Conservation (phyloP, 2,797 vertebrate genomes). For the Distichodus sexfasciatus region DNA sequence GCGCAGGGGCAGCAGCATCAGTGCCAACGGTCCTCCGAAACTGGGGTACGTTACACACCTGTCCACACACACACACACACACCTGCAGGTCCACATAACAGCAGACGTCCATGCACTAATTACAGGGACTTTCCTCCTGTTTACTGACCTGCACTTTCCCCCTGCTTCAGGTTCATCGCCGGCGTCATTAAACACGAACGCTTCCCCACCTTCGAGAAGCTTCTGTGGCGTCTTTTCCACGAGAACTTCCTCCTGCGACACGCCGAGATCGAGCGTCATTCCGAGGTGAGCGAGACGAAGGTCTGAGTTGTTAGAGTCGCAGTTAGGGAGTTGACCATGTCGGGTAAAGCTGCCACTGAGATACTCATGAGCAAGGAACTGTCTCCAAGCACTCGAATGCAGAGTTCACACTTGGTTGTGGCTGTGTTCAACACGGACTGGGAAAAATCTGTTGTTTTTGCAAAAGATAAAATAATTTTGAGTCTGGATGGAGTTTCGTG, state of each 20-base stretch:
- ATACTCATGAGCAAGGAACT: too few species aligned
- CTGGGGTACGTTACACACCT: conserved; percentile 44
- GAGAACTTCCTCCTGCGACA: conserved; percentile 59
- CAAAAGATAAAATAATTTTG: too few species aligned
- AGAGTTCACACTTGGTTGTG: too few species aligned
- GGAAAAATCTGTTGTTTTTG: too few species aligned
- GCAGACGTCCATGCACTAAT: too few species aligned
- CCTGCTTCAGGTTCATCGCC: conserved; percentile 51
- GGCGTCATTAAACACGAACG: conserved; percentile 56
- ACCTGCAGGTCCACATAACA: neutral
- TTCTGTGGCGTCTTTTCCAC: conserved; percentile 61
- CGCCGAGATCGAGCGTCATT: conserved; percentile 43
- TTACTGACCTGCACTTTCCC: neutral
- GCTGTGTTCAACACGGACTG: too few species aligned
- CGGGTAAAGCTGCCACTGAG: too few species aligned
- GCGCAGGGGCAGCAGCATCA: conserved; percentile 41
- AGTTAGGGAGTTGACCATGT: too few species aligned
- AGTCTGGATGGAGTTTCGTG: too few species aligned
- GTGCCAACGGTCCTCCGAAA: conserved; percentile 40
- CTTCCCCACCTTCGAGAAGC: conserved; percentile 58
- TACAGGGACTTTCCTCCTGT: neutral
- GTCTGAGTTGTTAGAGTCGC: too few species aligned
- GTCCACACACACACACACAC: neutral
- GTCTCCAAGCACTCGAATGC: too few species aligned
- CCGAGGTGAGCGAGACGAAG: conserved; percentile 33